Percentiles rank a stretch among this genome's conserved stretches.
Evolutionary conservation across 2,888 invertebrate species (phyloP).

Genomic region (Drosophila melanocephala): DNA sequence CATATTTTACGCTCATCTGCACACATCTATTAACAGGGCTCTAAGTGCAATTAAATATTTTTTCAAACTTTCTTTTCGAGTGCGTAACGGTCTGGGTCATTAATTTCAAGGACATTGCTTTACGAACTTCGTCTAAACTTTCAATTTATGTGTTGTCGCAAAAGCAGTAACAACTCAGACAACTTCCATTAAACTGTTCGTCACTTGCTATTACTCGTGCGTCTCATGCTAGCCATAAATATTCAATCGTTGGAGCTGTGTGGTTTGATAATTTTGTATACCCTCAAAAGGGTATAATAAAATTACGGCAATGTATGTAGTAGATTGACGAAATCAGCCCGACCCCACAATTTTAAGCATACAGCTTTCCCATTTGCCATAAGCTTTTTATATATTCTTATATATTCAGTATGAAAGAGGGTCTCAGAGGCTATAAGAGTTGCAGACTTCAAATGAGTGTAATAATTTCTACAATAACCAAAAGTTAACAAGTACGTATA

Average conservation of each 20-base stretch:
- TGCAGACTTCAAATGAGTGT: neutral
- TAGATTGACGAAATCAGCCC: neutral
- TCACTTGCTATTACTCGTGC: constrained; percentile 37
- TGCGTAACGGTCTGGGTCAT: constrained; percentile 52
- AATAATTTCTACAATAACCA: neutral
- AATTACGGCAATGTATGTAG: neutral
- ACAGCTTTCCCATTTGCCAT: no score
- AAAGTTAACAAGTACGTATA: neutral
- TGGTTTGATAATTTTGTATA: neutral
- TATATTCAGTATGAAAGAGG: neutral
- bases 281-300: neutral
- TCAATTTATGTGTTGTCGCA: constrained; percentile 53
- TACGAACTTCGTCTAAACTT: constrained; percentile 27
- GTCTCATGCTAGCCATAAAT: constrained; percentile 57
- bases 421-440: neutral
- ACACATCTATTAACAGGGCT: constrained; percentile 23
- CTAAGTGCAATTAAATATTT: constrained; percentile 55
- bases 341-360: neutral
- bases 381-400: neutral
- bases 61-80: constrained; percentile 40
- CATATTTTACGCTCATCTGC: constrained; percentile 17
- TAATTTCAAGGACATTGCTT: constrained; percentile 55
- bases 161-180: constrained; percentile 21
- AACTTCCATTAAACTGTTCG: constrained; percentile 20
- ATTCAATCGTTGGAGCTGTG: constrained; percentile 58